Evolutionary conservation across 1,140 invertebrate species (phyloP), one percentile per base, ranked within the genome.

Genomic region (Microplitis demolitor): DNA sequence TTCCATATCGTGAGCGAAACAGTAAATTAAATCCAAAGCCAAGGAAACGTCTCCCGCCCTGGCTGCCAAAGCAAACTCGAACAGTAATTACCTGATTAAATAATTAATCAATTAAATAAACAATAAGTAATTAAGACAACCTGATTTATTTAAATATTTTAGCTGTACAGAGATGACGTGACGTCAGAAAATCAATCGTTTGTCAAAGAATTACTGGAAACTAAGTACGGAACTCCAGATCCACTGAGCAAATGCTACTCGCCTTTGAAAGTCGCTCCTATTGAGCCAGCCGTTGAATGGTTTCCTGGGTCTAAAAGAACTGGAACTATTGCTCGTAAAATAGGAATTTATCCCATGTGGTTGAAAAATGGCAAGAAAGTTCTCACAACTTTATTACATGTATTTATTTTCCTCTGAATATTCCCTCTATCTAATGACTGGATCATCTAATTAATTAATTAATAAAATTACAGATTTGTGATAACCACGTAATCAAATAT

Each of bases 401-500:
- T 96, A 87, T 80, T 68, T 72, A 35, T 51, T 50, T 50, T 60
- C 45, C 45, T 51, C 9, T 66, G 0, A 53, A 54, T 67, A 69
- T 69, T 16, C 34, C 4, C 45, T 69, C 14, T 24, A 24, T 24
- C 24, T 24, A 24, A 24, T 1, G 24, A 24, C 24, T 24, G 24
- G 2, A 24, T 24, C 2, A 24, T 24, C 2, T 24, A 24, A 24
- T 24, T 24, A 24, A 24, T 24, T 24, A 24, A 24, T 24, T 24
- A 24, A 24, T 24, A 24, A 1, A 2, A 24, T 86, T 88, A 58
- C 80, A 97, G 95, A 90, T 98, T 14, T 87, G 95, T 33, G 98
- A 99, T 83, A 99, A 99, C 87, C 97, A 99, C 90, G 96, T 99
- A 3, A 91, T 99, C 60, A 94, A 93, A 80, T 98, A 98, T 85